Percentiles rank a stretch among this genome's conserved stretches.
These are phyloP conservation scores for Galbula dea DNA, from an alignment of 2,113 vertebrate species.

Conservation along the genomic window DNA sequence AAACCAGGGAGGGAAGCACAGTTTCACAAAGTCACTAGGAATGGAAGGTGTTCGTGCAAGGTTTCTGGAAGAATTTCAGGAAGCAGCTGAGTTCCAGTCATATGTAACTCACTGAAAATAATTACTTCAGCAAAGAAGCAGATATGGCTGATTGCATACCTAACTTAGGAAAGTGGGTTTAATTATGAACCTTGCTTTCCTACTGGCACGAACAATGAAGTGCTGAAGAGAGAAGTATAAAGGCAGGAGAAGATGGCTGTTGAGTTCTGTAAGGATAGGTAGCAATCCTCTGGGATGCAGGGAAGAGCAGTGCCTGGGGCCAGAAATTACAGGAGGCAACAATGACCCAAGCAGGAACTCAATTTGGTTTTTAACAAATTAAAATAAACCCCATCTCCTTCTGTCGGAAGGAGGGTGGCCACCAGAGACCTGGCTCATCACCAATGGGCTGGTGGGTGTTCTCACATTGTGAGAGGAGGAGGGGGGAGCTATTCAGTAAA, in stretches of 20 bases:
- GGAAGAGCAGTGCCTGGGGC: fast-evolving
- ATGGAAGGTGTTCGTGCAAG: background rate
- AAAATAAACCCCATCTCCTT: background rate
- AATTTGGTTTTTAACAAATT: background rate
- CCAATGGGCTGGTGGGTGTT: background rate
- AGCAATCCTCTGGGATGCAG: background rate
- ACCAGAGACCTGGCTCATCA: background rate
- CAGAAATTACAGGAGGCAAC: background rate
- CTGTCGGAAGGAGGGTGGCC: background rate
- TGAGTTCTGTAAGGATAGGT: background rate
- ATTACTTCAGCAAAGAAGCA: background rate
- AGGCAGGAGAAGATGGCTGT: background rate
- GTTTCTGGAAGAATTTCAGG: slow-evolving; percentile 1
- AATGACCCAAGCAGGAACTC: background rate
- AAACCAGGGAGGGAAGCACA: background rate
- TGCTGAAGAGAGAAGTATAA: background rate
- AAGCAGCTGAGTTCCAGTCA: background rate
- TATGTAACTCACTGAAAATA: background rate
- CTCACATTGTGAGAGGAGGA: background rate
- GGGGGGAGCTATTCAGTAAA: background rate
- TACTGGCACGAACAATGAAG: background rate
- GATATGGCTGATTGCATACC: too few species aligned
- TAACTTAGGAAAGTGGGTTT: background rate
- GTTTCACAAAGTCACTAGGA: background rate
- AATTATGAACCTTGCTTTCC: background rate